Evolutionary conservation across 2,113 vertebrate genomes (phyloP).

Genomic region (Barnardius zonarius): DNA sequence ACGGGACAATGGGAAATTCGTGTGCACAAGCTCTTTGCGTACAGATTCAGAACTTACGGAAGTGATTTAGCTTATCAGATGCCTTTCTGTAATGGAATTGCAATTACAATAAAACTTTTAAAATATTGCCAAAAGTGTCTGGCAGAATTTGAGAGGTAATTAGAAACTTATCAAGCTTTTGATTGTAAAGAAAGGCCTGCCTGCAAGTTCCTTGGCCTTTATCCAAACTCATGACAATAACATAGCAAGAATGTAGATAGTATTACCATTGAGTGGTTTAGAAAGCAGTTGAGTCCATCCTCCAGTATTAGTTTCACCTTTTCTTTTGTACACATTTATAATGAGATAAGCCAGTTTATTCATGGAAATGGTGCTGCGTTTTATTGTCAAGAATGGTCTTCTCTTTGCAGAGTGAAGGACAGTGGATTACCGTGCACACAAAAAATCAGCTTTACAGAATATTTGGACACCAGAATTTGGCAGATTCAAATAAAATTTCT

Average conservation of each 20-base stretch:
- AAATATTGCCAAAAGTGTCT: neutral
- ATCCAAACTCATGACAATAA: neutral
- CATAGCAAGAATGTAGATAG: neutral
- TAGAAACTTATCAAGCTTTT: constrained; percentile 8
- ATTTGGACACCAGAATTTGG: neutral
- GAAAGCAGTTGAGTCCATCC: neutral
- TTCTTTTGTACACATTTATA: neutral
- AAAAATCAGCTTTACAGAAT: neutral
- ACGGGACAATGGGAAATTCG: neutral
- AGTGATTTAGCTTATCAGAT: neutral
- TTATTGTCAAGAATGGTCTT: neutral
- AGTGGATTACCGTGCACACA: neutral
- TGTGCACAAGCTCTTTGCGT: neutral
- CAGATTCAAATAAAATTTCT: neutral
- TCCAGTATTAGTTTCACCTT: neutral
- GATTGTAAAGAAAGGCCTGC: neutral
- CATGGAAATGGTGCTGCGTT: neutral
- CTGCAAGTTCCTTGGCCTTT: neutral
- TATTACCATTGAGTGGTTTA: neutral
- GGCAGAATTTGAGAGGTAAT: neutral
- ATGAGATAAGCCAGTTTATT: neutral
- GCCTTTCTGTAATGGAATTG: neutral
- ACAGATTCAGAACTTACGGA: neutral
- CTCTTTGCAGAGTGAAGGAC: neutral
- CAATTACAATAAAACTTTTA: neutral